phyloP scores from a whole-genome alignment of 2,888 invertebrate species.

The Drosophila peninsularis region DNA sequence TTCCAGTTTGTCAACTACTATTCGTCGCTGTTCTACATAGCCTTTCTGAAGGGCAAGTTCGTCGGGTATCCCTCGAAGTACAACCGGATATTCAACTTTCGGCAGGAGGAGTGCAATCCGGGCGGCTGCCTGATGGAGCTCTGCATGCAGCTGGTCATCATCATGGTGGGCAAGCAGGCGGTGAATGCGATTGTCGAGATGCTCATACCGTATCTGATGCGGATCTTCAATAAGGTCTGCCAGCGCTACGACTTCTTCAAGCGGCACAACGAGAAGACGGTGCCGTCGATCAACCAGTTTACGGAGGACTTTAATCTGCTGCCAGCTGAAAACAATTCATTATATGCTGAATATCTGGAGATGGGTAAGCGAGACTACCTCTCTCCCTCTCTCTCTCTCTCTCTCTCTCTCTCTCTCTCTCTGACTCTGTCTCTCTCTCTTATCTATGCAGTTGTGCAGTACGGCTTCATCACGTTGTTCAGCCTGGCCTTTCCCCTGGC shows the following conservation, averaged over 20 bases:
- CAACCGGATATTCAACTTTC: constrained; percentile 88
- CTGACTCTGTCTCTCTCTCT: not conserved
- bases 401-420: not conserved
- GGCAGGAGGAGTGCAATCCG: constrained; percentile 92
- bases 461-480: constrained; percentile 94
- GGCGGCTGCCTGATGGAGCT: constrained; percentile 94
- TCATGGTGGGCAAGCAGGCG: constrained; percentile 94
- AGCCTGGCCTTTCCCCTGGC: constrained; percentile 94
- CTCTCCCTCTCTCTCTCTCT: not conserved
- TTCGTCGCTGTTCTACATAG: constrained; percentile 94
- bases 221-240: constrained; percentile 84
- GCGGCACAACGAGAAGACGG: constrained; percentile 79
- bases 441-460: constrained; percentile 89
- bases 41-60: constrained; percentile 91
- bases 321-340: constrained; percentile 87
- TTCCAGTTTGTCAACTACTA: constrained; percentile 96
- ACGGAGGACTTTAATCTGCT: constrained; percentile 90
- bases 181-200: constrained; percentile 92
- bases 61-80: constrained; percentile 92
- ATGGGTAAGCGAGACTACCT: constrained; percentile 87
- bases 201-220: constrained; percentile 87
- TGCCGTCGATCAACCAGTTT: constrained; percentile 88
- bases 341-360: constrained; percentile 93
- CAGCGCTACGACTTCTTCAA: constrained; percentile 85
- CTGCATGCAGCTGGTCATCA: constrained; percentile 93